Percentiles rank a stretch among this genome's conserved stretches.
Conservation (phyloP, 92 coral and sea anemone genomes). For the Phenganax marumi region DNA sequence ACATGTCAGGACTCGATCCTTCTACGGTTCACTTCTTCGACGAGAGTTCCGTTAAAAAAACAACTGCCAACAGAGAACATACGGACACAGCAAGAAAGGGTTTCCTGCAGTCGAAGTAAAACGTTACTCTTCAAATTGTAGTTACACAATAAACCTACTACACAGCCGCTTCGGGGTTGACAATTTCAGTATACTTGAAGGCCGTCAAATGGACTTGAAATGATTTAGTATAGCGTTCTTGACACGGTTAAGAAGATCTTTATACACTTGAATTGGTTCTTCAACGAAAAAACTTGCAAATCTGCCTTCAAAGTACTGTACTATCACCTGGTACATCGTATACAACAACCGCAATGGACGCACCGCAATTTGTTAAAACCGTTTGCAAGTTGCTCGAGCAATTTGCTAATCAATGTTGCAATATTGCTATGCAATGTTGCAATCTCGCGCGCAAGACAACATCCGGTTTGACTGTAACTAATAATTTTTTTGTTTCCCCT, state of each 20-base stretch:
- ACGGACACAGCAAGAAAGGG: constrained; percentile 52
- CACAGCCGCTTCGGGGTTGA: constrained; percentile 42
- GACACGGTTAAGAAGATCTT: constrained; percentile 22
- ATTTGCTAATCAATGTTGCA: constrained; percentile 41
- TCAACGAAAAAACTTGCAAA: constrained; percentile 25
- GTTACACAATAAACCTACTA: constrained; percentile 45
- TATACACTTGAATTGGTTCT: constrained; percentile 1
- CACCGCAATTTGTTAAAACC: neutral
- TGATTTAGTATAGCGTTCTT: constrained; percentile 39
- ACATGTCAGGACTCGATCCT: constrained; percentile 57
- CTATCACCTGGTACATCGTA: constrained; percentile 7
- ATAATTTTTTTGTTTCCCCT: too few relatives aligned
- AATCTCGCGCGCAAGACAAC: constrained; percentile 39
- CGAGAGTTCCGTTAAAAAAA: constrained; percentile 42
- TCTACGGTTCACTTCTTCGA: constrained; percentile 51
- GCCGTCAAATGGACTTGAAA: constrained; percentile 58
- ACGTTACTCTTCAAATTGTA: constrained; percentile 47
- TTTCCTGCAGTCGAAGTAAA: constrained; percentile 56
- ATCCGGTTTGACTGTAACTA: constrained; percentile 30
- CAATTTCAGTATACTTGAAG: constrained; percentile 43
- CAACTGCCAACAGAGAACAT: constrained; percentile 46
- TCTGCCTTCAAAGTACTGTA: constrained; percentile 30
- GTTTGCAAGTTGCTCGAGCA: constrained; percentile 40
- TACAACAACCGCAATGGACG: neutral
- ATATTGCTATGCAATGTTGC: constrained; percentile 33